Conservation (phyloP, 2,113 vertebrate species). For the Galeopterus variegatus region DNA sequence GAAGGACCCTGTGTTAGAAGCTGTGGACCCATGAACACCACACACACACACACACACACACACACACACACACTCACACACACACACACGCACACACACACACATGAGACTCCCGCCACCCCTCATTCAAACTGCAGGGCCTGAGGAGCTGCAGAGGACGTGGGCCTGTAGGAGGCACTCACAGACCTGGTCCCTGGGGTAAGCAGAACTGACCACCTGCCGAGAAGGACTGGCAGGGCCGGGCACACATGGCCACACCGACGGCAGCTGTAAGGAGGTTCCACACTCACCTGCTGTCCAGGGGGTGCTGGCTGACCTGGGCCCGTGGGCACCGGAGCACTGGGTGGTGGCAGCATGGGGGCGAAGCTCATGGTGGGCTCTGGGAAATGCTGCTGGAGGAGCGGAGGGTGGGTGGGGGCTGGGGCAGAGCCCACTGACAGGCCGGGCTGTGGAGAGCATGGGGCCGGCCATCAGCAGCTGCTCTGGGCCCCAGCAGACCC, state of each 20-base stretch:
- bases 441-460: conserved; percentile 84
- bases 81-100: not conserved
- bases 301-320: conserved; percentile 83
- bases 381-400: conserved; percentile 88
- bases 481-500: not conserved
- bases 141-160: not conserved
- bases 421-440: conserved; percentile 50
- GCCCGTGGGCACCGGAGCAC: conserved; percentile 81
- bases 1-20: not conserved
- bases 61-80: not conserved
- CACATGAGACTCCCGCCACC: not conserved
- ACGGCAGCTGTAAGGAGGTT: not conserved
- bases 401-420: conserved; percentile 42
- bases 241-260: not conserved
- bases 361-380: conserved; percentile 87
- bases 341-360: conserved; percentile 81
- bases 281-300: conserved; percentile 91
- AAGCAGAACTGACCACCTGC: no score
- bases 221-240: no score
- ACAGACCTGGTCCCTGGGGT: not conserved
- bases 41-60: not conserved
- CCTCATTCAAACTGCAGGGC: not conserved
- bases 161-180: not conserved
- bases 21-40: no score
- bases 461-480: not conserved